Base-by-base conservation (phyloP, 2,888 invertebrate genomes). In the Trissoscelio sp. region DNA sequence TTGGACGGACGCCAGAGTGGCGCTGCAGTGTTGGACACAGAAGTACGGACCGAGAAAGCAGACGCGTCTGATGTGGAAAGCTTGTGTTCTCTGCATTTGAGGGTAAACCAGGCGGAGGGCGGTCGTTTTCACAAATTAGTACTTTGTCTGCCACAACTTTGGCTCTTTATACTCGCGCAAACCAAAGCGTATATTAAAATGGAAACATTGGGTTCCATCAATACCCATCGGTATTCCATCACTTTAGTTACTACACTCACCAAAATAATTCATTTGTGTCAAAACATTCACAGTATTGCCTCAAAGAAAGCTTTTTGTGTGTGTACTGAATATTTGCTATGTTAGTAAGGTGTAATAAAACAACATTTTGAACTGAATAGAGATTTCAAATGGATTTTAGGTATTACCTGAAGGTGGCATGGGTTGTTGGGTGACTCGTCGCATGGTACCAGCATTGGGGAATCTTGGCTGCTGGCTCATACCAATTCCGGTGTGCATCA, bases 371-470 rank as follows among this genome's bases (percentile, higher is more conserved):
- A n/a, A n/a, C n/a, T n/a, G n/a, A n/a, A 28, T 28, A 28, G 28
- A 28, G 6, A 28, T 28, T 6, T 28, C 28, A 6, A 3, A 5
- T 28, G 28, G 28, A 5, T 28, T 5, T 28, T 28, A 16, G 9
- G n/a, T n/a, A n/a, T 90, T 90, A 94, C 94, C 95, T 53, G 95
- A 94, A 12, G 95, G 95, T 24, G 95, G 95, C 92, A 95, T 95
- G 0, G 94, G 93, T 85, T 95, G 95, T 88, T 95, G 95, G n/a
- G 94, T 93, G 90, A 94, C 93, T 84, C 94, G 92, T 24, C 95
- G 92, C 92, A 94, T 94, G 0, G 93, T 92, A 16, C 92, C 92
- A 18, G 93, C 91, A 86, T 93, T 93, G 39, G 93, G 92, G 81
- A 93, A 93, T 72, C 93, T 92, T 24, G 90, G 85, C 64, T 91